Percentiles rank a stretch among this genome's conserved stretches.
These are phyloP conservation scores for Rhinoptilus africanus DNA, from an alignment of 2,113 vertebrate genomes.

Conservation along the genomic window DNA sequence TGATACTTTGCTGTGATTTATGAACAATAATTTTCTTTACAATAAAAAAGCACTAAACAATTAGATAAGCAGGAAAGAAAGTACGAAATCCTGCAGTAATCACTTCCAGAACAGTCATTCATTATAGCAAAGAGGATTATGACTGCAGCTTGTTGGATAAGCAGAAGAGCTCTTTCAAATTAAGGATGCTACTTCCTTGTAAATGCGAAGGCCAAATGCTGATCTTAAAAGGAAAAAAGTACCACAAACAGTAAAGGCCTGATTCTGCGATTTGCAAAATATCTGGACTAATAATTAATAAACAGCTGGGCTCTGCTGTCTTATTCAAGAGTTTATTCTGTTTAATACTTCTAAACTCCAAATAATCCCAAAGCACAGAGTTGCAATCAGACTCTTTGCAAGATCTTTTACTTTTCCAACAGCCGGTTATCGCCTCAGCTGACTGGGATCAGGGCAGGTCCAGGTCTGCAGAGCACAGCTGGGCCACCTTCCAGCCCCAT, in stretches of 20 bases:
- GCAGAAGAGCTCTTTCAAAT: conserved; percentile 47
- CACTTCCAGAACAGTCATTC: conserved; percentile 37
- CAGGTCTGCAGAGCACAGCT: not conserved
- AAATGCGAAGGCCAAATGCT: not conserved
- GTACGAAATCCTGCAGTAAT: conserved; percentile 44
- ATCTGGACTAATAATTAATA: not conserved
- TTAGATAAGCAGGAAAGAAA: not conserved
- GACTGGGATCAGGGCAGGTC: not conserved
- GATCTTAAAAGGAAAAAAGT: not conserved
- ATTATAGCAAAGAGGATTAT: conserved; percentile 40
- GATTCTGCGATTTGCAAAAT: not conserved
- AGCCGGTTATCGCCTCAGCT: not conserved
- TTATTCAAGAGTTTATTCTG: not conserved
- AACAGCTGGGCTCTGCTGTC: not conserved
- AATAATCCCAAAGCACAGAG: not conserved
- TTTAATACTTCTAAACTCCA: conserved; percentile 20
- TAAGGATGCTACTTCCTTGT: conserved; percentile 11
- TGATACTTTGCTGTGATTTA: not conserved
- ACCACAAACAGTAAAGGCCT: not conserved
- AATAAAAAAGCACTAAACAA: not conserved
- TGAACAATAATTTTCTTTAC: not conserved
- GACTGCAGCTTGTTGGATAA: conserved; percentile 28
- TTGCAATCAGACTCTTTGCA: not conserved
- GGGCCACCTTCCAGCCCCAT: not conserved
- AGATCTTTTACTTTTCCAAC: not conserved